Evolutionary conservation across 2,888 invertebrate species (phyloP), one percentile per base, ranked within the genome.

Genomic region (Drosophila recens): DNA sequence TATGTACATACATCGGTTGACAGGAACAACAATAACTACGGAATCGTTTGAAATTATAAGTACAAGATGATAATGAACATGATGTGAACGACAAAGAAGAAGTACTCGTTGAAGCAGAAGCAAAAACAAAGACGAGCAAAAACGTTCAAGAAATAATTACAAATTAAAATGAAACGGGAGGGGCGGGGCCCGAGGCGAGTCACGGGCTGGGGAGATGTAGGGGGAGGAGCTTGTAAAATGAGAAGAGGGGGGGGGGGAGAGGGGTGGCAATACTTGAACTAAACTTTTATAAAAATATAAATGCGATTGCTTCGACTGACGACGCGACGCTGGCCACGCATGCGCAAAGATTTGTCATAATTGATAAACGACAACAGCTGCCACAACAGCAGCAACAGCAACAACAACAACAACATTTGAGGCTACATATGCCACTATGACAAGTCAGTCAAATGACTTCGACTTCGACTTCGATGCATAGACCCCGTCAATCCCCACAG

Each of bases 281-380:
- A 67, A 74, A 71, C 67, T 74, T 86, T 74, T 78, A 82, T 78
- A 86, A 77, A 83, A 87, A 84, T 84, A 84, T 84, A 84, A 80
- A 80, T 59, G 67, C 71, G 72, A 74, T 65, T 52, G 52, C 52
- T 53, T 30, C 56, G 45, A 45, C 56, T 34, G 68, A 72, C 74
- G 69, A 61, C 59, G 76, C 48, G 65, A 36, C 49, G 62, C 71
- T 79, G 87, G 90, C 86, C 90, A 91, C 83, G 91, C 91, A 92
- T 90, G 91, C 91, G 90, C 90, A 90, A 91, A 92, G 92, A 91
- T 91, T 91, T 91, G 91, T 92, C 91, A 91, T 91, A 91, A 92
- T 92, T 91, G 92, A 91, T 91, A 92, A 91, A 88, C 79, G 87
- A 78, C 79, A 79, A 73, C 73, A 69, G 64, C 76, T 66, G 68